Conservation (phyloP, 2,113 vertebrate species). For the Oncorhynchus nerka region DNA sequence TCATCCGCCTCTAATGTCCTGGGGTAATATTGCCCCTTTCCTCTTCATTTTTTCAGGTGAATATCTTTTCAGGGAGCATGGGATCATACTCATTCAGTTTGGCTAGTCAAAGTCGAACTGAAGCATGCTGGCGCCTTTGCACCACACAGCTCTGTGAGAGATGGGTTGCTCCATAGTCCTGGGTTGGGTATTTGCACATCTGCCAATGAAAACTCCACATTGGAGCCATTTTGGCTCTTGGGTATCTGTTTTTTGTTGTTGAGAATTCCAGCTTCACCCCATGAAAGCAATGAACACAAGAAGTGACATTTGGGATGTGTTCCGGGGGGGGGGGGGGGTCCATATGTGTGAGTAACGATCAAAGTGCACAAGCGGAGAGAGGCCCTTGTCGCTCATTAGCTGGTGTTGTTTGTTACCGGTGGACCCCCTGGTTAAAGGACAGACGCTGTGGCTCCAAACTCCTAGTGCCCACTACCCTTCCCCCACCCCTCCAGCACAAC, state of each 20-base stretch:
- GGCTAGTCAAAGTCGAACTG: too few species aligned
- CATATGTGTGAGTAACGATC: slow-evolving; percentile 69
- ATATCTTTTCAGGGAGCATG: too few species aligned
- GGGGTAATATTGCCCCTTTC: too few species aligned
- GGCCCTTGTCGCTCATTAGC: slow-evolving; percentile 51
- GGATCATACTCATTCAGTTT: too few species aligned
- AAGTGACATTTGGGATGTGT: slow-evolving; percentile 45
- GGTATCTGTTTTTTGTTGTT: slow-evolving; percentile 8
- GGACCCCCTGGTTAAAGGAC: slow-evolving; percentile 57
- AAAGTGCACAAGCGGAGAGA: slow-evolving; percentile 47
- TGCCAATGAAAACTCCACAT: slow-evolving; percentile 13
- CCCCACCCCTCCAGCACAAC: slow-evolving; percentile 21
- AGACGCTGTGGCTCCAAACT: slow-evolving; percentile 68
- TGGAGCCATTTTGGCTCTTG: slow-evolving; percentile 19
- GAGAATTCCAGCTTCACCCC: slow-evolving; percentile 37
- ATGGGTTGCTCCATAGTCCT: slow-evolving; percentile 13
- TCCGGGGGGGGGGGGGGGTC: slow-evolving; percentile 25
- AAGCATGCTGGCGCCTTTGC: slow-evolving; percentile 12
- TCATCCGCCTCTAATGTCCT: too few species aligned
- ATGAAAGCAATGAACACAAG: slow-evolving; percentile 29
- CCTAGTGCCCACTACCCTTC: slow-evolving; percentile 20
- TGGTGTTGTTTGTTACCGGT: slow-evolving; percentile 62
- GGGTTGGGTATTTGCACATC: slow-evolving; percentile 32
- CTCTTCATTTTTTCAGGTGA: too few species aligned
- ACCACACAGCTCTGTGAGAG: slow-evolving; percentile 15